Conservation (phyloP, 2,888 invertebrate species). For the Drosophila phalerata region DNA sequence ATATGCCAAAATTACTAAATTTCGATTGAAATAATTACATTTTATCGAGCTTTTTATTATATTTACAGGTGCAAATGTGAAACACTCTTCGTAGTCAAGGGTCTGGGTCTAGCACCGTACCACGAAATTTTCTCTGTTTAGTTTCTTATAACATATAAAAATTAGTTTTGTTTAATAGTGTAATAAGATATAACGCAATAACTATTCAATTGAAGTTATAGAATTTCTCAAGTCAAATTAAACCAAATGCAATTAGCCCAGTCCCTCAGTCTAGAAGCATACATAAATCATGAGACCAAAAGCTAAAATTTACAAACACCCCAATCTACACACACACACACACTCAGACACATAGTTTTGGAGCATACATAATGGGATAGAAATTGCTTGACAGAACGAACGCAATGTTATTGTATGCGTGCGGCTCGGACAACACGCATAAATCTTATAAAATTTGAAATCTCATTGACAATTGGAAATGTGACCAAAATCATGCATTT, state of each 20-base stretch:
- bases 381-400: constrained; percentile 58
- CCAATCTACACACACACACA: constrained; percentile 9
- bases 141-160: neutral
- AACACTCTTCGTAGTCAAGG: too few species aligned
- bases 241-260: constrained; percentile 68
- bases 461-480: constrained; percentile 81
- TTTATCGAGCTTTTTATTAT: too few species aligned
- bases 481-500: constrained; percentile 79
- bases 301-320: constrained; percentile 60
- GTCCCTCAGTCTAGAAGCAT: constrained; percentile 28
- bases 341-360: constrained; percentile 11
- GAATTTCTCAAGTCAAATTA: constrained; percentile 47
- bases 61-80: too few species aligned
- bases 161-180: neutral
- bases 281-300: constrained; percentile 73
- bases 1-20: too few species aligned
- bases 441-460: constrained; percentile 76
- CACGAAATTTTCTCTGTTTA: too few species aligned
- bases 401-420: constrained; percentile 59
- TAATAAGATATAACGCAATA: constrained; percentile 10
- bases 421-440: constrained; percentile 53
- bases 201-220: constrained; percentile 39
- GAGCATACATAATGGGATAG: constrained; percentile 65
- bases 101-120: too few species aligned
- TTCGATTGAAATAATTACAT: too few species aligned